These are phyloP conservation scores for Machimus atricapillus DNA, from an alignment of 2,888 invertebrate species.

Conservation along the genomic window DNA sequence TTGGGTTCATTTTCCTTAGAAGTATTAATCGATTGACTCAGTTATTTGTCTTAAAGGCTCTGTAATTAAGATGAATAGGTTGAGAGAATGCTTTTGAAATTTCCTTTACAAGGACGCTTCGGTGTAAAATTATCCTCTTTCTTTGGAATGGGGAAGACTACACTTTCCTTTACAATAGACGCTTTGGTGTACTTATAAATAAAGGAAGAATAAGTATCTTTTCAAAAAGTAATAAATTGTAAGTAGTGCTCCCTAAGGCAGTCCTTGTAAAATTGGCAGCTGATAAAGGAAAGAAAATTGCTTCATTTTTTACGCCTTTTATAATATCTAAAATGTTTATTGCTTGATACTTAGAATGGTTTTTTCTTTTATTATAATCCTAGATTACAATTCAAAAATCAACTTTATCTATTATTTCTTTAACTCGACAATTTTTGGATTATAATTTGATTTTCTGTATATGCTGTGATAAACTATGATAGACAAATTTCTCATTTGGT, in stretches of 20 bases:
- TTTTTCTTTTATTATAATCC: too few species aligned
- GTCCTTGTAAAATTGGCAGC: not conserved
- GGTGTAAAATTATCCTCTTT: conserved; percentile 11
- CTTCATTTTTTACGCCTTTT: not conserved
- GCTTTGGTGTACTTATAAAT: not conserved
- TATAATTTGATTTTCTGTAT: too few species aligned
- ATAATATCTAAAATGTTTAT: not conserved
- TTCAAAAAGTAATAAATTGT: not conserved
- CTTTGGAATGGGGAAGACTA: not conserved
- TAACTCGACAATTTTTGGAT: too few species aligned
- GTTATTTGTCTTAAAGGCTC: conserved; percentile 35
- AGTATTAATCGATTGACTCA: conserved; percentile 30
- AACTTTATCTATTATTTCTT: too few species aligned
- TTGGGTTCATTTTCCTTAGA: conserved; percentile 27
- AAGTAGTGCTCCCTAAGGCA: not conserved
- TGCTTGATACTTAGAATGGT: not conserved
- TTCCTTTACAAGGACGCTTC: conserved; percentile 1
- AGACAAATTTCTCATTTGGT: too few species aligned
- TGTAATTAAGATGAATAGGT: conserved; percentile 38
- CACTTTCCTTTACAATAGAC: not conserved
- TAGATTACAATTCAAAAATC: too few species aligned
- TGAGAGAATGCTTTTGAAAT: conserved; percentile 22
- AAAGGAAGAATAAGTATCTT: not conserved
- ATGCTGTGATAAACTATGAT: too few species aligned
- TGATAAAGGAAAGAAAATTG: not conserved